Base-by-base conservation (phyloP, 2,888 invertebrate species). In the Chloroclysta siterata region DNA sequence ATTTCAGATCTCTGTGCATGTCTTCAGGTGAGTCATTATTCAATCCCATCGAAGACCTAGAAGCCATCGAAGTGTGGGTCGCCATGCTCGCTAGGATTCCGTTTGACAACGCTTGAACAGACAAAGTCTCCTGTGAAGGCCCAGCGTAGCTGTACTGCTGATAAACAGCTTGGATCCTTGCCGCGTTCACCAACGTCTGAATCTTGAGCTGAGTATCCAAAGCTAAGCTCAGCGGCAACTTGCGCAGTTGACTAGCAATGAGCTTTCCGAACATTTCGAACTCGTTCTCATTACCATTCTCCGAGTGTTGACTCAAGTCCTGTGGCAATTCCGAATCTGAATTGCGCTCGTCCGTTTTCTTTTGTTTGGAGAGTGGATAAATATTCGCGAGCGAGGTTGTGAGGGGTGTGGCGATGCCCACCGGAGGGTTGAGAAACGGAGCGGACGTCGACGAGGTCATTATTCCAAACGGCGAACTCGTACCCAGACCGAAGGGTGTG, bases 201-300 rank as follows among this genome's bases (percentile, higher is more conserved):
- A 93, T 92, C 76, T 92, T 92, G 64, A 92, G 70, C 68, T 91
- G 93, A 66, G 93, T 90, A 66, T 92, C 93, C 79, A 91, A 78
- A 50, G 91, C 91, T 77, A 90, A 76, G 65, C 90, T 90, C 46
- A 92, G 75, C 42, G 93, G 89, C 74, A 89, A 74, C 77, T 92
- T 93, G 69, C 92, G 79, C 70, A 93, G 74, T 73, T 93, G 93
- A 74, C 91, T 93, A 29, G 93, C 89, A 63, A 93, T 93, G 72
- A 92, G 73, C 76, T 92, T 92, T 42, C 90, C 93, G 67, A 93
- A 93, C 93, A 93, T 93, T 75, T 92, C 92, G 53, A 92, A 93
- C 75, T 93, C 93, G 68, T 92, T 93, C 69, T 93, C 93, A 70
- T 89, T 91, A 36, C 85, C 90, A 67, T 82, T 87, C 69, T 93